A percentile compares a stretch with the other conserved stretches of the same genome.
Evolutionary conservation across 2,797 vertebrate genomes (phyloP).

Genomic region (Nyctalus aviator): DNA sequence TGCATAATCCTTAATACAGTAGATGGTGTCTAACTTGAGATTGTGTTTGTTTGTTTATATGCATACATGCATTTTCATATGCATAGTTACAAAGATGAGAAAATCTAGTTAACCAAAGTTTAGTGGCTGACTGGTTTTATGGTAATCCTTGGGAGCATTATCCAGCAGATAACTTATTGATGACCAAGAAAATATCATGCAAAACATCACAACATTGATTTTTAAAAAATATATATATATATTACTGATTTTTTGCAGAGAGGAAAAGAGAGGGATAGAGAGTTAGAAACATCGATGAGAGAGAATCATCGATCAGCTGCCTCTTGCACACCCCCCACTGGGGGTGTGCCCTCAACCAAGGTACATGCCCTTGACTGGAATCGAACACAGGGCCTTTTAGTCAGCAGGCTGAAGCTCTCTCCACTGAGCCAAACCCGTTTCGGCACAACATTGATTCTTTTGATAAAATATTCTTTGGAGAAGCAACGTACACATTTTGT

Average conservation of each 20-base stretch:
- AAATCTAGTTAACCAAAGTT: slow-evolving; percentile 18
- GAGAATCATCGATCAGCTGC: no score
- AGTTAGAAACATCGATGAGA: no score
- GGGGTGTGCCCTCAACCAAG: no score
- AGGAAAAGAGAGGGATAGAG: no score
- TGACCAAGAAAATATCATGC: slow-evolving; percentile 40
- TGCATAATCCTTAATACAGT: not conserved
- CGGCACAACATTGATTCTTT: slow-evolving; percentile 18
- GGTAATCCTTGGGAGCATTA: slow-evolving; percentile 40
- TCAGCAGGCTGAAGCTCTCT: no score
- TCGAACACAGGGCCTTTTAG: no score
- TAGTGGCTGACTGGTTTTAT: slow-evolving; percentile 33
- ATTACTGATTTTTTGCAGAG: no score
- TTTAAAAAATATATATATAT: not conserved
- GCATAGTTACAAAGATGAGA: not conserved
- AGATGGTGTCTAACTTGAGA: not conserved
- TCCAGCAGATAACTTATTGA: slow-evolving; percentile 44
- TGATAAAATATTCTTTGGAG: slow-evolving; percentile 42
- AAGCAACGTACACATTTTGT: slow-evolving; percentile 71
- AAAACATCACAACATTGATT: not conserved
- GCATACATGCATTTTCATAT: not conserved
- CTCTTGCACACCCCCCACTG: no score
- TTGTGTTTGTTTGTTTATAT: slow-evolving; percentile 24
- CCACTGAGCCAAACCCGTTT: no score
- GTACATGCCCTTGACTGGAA: no score